These are phyloP conservation scores for Ochropleura plecta DNA, from an alignment of 2,888 invertebrate genomes.

Conservation along the genomic window DNA sequence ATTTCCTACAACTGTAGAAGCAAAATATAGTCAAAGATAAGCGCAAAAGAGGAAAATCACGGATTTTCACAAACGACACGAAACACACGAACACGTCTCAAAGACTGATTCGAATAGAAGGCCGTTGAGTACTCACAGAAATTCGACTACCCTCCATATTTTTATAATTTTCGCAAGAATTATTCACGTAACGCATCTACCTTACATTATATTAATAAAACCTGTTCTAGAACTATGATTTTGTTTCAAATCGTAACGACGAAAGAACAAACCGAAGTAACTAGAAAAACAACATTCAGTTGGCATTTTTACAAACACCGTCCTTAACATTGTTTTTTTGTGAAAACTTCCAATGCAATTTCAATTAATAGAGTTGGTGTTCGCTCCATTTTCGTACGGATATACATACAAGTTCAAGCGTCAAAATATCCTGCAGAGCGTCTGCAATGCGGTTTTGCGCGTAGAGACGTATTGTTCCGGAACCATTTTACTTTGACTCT, in stretches of 20 bases:
- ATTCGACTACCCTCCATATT: conserved; percentile 73
- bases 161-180: conserved; percentile 10
- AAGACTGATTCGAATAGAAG: conserved; percentile 74
- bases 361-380: conserved; percentile 28
- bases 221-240: conserved; percentile 52
- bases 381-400: conserved; percentile 24
- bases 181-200: conserved; percentile 36
- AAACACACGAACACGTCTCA: conserved; percentile 78
- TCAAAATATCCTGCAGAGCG: conserved; percentile 60
- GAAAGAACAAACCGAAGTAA: conserved; percentile 11
- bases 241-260: conserved; percentile 33
- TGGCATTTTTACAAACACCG: not conserved
- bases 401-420: conserved; percentile 32
- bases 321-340: not conserved
- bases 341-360: conserved; percentile 13
- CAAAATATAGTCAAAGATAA: conserved; percentile 54
- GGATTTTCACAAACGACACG: conserved; percentile 70
- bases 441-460: conserved; percentile 63
- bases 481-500: conserved; percentile 33
- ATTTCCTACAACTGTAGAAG: conserved; percentile 57
- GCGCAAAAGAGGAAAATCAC: conserved; percentile 62
- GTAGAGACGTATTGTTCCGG: conserved; percentile 44
- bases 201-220: conserved; percentile 31
- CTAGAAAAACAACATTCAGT: conserved; percentile 23
- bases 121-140: conserved; percentile 38